Percentiles rank a stretch among this genome's conserved stretches.
Conservation (phyloP, 1,140 invertebrate species). For the Zaprionus kolodkinae region DNA sequence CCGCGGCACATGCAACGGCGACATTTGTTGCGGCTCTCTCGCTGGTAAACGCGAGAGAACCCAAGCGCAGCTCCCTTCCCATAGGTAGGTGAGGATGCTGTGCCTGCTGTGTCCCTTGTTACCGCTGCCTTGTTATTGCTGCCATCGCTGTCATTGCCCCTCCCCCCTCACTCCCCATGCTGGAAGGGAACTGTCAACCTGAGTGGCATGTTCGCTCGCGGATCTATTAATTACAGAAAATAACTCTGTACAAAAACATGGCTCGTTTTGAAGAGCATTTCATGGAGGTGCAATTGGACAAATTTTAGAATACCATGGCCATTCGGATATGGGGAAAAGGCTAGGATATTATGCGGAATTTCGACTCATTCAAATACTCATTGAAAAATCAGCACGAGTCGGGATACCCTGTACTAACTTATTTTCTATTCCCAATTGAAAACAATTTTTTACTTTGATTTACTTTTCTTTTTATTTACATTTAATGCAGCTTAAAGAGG, state of each 20-base stretch:
- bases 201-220: slow-evolving; percentile 8
- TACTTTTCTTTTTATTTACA: not conserved
- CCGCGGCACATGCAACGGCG: slow-evolving; percentile 16
- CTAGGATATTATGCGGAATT: not conserved
- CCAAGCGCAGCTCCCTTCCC: slow-evolving; percentile 2
- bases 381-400: no score
- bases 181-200: not conserved
- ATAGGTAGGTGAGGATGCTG: not conserved
- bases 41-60: not conserved
- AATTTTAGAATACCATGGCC: not conserved
- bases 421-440: no score
- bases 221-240: slow-evolving; percentile 20
- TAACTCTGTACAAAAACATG: not conserved
- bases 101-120: not conserved
- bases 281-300: not conserved
- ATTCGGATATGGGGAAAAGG: not conserved
- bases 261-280: not conserved
- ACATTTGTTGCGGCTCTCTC: slow-evolving; percentile 39
- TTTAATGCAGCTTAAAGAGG: not conserved
- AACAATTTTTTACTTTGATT: not conserved
- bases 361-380: not conserved
- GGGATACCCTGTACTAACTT: no score
- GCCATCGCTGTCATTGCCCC: slow-evolving; percentile 32
- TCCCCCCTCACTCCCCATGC: not conserved
- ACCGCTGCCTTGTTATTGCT: slow-evolving; percentile 27